These are phyloP conservation scores for Stegastes partitus DNA, from an alignment of 2,113 vertebrate species.

Conservation along the genomic window DNA sequence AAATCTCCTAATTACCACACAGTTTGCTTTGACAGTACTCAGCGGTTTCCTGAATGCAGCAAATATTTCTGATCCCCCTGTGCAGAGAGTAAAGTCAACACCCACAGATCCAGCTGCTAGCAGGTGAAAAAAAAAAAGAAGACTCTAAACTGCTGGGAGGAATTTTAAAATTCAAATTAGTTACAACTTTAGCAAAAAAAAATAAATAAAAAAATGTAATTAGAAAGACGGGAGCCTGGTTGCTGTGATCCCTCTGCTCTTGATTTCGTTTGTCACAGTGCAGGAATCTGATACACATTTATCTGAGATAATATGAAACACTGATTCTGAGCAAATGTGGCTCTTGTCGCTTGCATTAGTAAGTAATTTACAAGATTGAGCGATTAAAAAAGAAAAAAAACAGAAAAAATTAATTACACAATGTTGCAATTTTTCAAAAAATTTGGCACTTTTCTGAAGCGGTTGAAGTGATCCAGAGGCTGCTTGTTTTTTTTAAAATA, in stretches of 20 bases:
- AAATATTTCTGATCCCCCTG: slow-evolving; percentile 54
- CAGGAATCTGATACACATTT: neutral
- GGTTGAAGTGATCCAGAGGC: neutral
- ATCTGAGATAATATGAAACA: neutral
- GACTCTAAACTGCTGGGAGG: slow-evolving; percentile 12
- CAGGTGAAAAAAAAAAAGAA: slow-evolving; percentile 29
- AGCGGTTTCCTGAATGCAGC: slow-evolving; percentile 54
- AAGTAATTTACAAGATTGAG: neutral
- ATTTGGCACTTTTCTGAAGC: neutral
- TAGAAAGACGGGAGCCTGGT: neutral
- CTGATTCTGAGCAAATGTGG: neutral
- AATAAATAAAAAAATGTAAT: neutral
- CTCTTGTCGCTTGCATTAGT: neutral
- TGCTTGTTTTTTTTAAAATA: neutral
- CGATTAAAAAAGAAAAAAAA: neutral
- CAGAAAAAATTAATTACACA: neutral
- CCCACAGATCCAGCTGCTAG: slow-evolving; percentile 14
- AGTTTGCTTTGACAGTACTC: slow-evolving; percentile 66
- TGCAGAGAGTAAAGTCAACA: slow-evolving; percentile 33
- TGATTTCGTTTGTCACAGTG: slow-evolving; percentile 8
- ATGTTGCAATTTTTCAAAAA: neutral
- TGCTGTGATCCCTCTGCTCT: neutral
- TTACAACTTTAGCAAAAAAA: slow-evolving; percentile 13
- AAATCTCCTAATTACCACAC: slow-evolving; percentile 64
- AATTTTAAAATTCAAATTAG: slow-evolving; percentile 38